Evolutionary conservation across 1,140 invertebrate species (phyloP), one percentile per base, ranked within the genome.

Genomic region (Lucilia sericata): DNA sequence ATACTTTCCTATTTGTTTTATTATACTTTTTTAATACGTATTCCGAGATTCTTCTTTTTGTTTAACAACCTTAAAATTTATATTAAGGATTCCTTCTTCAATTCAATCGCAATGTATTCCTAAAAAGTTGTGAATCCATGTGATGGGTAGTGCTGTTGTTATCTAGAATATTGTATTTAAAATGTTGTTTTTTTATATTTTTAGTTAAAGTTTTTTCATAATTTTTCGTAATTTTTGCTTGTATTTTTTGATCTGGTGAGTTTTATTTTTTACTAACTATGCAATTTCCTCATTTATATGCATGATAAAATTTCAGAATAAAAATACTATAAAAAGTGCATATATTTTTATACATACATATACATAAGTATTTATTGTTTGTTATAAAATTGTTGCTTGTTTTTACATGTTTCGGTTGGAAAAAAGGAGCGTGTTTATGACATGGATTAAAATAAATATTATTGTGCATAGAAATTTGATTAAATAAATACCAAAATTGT

Each of bases 401-500:
- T 60, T 60, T 60, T 60, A 60, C 55, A 70, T 70, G 65, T 70
- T 70, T 70, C 65, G 65, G 21, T 25, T 70, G n/a, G 19, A 25
- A 70, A 21, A 70, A 70, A 70, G 65, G 65, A 70, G 19, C n/a
- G 65, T 21, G 65, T 70, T 70, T 70, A 70, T 70, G 65, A 70
- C 65, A 70, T 70, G 65, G 65, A 70, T 21, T 21, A 25, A 70
- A 70, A 70, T 70, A 70, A 70, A 70, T 70, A 70, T 70, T 70
- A 70, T 70, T 70, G 65, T 19, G 21, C 65, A 70, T 70, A 70
- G 65, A 70, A 70, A 70, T 70, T 70, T 70, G 65, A 70, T 70
- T 70, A 70, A 70, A 70, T 21, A 70, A 70, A 70, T 70, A 70
- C 65, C 65, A 70, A 25, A 70, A 70, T 70, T 17, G 21, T 21